phyloP scores from a whole-genome alignment of 1,140 invertebrate genomes.

The Eciton burchellii region DNA sequence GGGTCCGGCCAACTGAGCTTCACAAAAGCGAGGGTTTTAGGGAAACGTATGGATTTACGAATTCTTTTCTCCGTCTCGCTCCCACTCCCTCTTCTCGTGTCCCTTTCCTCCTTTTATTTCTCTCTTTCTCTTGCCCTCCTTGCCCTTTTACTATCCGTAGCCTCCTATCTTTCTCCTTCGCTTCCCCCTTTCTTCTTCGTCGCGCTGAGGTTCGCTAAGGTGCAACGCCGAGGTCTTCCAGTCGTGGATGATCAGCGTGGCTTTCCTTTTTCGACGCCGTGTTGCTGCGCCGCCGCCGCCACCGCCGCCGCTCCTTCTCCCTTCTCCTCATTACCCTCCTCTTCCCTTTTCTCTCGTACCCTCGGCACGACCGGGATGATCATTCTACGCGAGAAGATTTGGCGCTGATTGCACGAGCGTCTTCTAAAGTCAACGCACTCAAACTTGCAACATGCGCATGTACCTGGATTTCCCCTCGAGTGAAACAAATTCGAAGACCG shows the following conservation, averaged over 20 bases:
- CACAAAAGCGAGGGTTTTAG: constrained; percentile 3
- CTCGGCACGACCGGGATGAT: constrained; percentile 23
- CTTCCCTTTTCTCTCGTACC: constrained; percentile 53
- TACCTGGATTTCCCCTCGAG: neutral
- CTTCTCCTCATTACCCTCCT: constrained; percentile 44
- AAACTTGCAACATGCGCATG: neutral
- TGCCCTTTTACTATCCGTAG: constrained; percentile 47
- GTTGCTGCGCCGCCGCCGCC: constrained; percentile 18
- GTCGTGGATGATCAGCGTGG: constrained; percentile 67
- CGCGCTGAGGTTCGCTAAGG: constrained; percentile 60
- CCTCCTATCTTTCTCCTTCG: constrained; percentile 33
- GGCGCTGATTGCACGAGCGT: constrained; percentile 7
- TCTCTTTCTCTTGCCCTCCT: constrained; percentile 52
- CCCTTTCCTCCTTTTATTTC: constrained; percentile 49
- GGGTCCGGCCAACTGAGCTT: neutral
- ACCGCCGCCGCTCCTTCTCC: constrained; percentile 45
- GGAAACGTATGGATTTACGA: constrained; percentile 18
- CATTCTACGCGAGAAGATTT: constrained; percentile 48
- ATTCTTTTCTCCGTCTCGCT: constrained; percentile 35
- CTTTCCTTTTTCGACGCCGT: constrained; percentile 73
- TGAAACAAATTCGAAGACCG: neutral
- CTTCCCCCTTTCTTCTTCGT: constrained; percentile 41
- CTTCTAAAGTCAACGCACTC: constrained; percentile 17
- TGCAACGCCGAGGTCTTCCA: constrained; percentile 74
- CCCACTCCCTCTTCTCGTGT: constrained; percentile 23